Evolutionary conservation across 2,113 vertebrate species (phyloP), one percentile per base, ranked within the genome.

Genomic region (Melanocharis versteri): DNA sequence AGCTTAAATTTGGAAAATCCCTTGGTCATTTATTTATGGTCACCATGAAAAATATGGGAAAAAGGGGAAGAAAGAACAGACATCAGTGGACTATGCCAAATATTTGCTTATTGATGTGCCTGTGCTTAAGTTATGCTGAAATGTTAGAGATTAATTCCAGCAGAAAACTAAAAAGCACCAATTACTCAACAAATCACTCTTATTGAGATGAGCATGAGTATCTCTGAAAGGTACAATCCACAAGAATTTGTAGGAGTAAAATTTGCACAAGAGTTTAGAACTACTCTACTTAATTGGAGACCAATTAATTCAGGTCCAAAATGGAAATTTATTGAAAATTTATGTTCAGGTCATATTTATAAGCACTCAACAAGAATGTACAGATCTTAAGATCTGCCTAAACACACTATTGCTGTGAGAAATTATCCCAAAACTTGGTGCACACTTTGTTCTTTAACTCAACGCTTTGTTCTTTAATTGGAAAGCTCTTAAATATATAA

Each of bases 401-500:
- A 87, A 56, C 18, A 28, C 1, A 31, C 12, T 69, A 2, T 5
- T 79, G 53, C 45, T 81, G 58, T 78, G 42, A 62, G 70, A 90
- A 80, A 76, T 72, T 64, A 69, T 40, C 78, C 42, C 40, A 18
- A 89, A 92, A 93, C 39, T 83, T 85, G 54, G 30, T 61, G 45
- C 31, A 33, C 21, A 7, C n/a, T 90, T 82, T 89, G 24, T 77
- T 69, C 89, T 81, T 57, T 50, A 89, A 62, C 53, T 82, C 81
- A 27, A 8, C 0, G 0, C 66, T 88, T 94, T 91, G 71, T 78
- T 96, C 72, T 85, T 94, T 83, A 93, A 89, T 90, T 94, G 83
- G 68, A 57, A 73, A 84, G 65, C 30, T 88, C 77, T 87, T 93
- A 95, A 92, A 87, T 16, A 31, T 60, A 62, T 76, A 93, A 66